phyloP scores from a whole-genome alignment of 1,140 invertebrate genomes.

The Zaprionus lachaisei region DNA sequence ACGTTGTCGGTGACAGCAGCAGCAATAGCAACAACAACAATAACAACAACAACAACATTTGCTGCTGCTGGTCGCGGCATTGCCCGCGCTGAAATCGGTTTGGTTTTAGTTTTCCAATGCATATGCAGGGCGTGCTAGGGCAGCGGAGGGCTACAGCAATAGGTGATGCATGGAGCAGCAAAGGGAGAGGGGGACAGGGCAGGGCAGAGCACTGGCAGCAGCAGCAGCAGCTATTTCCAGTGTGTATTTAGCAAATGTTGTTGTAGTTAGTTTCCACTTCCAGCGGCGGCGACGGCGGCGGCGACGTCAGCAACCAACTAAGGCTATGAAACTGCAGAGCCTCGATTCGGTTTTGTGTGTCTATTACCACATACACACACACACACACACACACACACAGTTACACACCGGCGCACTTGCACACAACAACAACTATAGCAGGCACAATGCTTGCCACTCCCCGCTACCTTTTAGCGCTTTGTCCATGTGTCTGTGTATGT shows the following conservation, averaged over 20 bases:
- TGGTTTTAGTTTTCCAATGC: slow-evolving; percentile 72
- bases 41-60: not conserved
- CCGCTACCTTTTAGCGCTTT: slow-evolving; percentile 13
- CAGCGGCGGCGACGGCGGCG: slow-evolving; percentile 45
- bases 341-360: slow-evolving; percentile 56
- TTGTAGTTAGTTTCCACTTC: slow-evolving; percentile 72
- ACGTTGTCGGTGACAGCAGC: slow-evolving; percentile 24
- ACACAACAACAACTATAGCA: slow-evolving; percentile 6
- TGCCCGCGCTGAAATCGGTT: slow-evolving; percentile 34
- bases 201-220: too few species aligned
- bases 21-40: not conserved
- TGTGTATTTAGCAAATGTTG: slow-evolving; percentile 79
- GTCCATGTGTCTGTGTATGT: not conserved
- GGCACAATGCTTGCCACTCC: not conserved
- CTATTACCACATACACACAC: slow-evolving; percentile 49
- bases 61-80: slow-evolving; percentile 18
- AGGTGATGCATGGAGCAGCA: not conserved
- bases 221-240: slow-evolving; percentile 65
- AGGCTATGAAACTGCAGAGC: slow-evolving; percentile 37
- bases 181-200: not conserved
- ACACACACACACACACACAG: slow-evolving; percentile 1
- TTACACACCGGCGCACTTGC: not conserved
- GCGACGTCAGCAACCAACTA: slow-evolving; percentile 20
- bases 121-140: slow-evolving; percentile 52
- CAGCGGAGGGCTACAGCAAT: not conserved